A percentile compares a stretch with the other conserved stretches of the same genome.
Evolutionary conservation across 2,888 invertebrate genomes (phyloP).

Genomic region (Amiota communis): DNA sequence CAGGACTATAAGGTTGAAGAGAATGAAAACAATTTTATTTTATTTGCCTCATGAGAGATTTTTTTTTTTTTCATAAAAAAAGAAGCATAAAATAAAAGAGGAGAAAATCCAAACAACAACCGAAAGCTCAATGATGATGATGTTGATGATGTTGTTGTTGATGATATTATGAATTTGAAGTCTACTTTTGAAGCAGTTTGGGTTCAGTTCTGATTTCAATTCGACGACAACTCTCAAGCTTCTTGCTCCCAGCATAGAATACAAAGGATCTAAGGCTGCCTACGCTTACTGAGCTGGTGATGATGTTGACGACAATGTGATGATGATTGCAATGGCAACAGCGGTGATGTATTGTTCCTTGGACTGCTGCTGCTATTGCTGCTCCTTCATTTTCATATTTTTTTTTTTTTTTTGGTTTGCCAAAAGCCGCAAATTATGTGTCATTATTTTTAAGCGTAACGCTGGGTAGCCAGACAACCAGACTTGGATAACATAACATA

Average conservation of each 20-base stretch:
- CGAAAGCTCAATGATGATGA: not conserved
- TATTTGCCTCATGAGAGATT: constrained; percentile 66
- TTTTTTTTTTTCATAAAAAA: constrained; percentile 17
- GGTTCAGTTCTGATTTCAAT: too few species aligned
- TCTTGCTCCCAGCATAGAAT: too few species aligned
- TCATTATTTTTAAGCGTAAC: constrained; percentile 66
- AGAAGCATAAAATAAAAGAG: constrained; percentile 3
- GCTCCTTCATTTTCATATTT: constrained; percentile 31
- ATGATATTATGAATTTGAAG: too few species aligned
- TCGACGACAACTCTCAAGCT: too few species aligned
- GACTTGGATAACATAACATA: too few species aligned
- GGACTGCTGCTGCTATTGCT: not conserved
- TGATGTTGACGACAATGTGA: not conserved
- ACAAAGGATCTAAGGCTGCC: too few species aligned
- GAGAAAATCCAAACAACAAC: not conserved
- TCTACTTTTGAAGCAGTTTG: too few species aligned
- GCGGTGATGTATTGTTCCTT: not conserved
- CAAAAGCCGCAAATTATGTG: constrained; percentile 66
- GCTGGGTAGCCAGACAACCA: too few species aligned
- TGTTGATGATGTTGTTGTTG: too few species aligned
- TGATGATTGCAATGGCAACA: not conserved
- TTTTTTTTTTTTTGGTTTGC: not conserved
- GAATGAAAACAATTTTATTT: constrained; percentile 64
- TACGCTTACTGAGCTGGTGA: not conserved
- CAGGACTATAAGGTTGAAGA: constrained; percentile 4